phyloP scores from a whole-genome alignment of 1,140 invertebrate genomes.

The Danaus plexippus region DNA sequence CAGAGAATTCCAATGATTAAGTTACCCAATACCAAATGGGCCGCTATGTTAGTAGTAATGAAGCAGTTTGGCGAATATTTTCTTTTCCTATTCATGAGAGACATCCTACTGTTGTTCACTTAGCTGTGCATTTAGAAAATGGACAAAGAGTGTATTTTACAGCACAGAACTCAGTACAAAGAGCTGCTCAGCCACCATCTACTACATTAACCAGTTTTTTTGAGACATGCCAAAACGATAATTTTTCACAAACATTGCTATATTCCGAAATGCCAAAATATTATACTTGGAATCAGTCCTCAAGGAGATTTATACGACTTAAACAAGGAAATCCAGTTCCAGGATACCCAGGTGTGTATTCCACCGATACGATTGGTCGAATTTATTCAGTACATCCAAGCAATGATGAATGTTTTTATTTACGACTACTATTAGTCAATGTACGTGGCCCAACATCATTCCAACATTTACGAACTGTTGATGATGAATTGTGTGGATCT shows the following conservation, averaged over 20 bases:
- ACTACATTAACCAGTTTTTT: slow-evolving; percentile 23
- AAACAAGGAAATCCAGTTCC: slow-evolving; percentile 36
- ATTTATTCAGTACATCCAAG: slow-evolving; percentile 49
- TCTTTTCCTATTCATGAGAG: slow-evolving; percentile 22
- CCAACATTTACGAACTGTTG: slow-evolving; percentile 55
- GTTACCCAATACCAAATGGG: slow-evolving; percentile 5
- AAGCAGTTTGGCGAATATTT: slow-evolving; percentile 19
- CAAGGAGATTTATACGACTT: slow-evolving; percentile 30
- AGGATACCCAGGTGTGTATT: slow-evolving; percentile 26
- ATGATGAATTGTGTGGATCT: slow-evolving; percentile 46
- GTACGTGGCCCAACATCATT: slow-evolving; percentile 68
- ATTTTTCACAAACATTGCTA: slow-evolving; percentile 20
- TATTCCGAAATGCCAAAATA: slow-evolving; percentile 24
- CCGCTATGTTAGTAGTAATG: background rate
- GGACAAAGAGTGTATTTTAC: slow-evolving; percentile 18
- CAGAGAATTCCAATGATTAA: slow-evolving; percentile 12
- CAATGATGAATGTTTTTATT: slow-evolving; percentile 47
- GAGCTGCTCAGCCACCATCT: slow-evolving; percentile 10
- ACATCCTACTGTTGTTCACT: slow-evolving; percentile 17
- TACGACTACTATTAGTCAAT: slow-evolving; percentile 53
- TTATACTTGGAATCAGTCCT: slow-evolving; percentile 22
- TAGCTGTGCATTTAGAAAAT: slow-evolving; percentile 5
- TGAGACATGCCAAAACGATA: slow-evolving; percentile 16
- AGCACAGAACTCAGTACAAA: slow-evolving; percentile 8
- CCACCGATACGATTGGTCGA: slow-evolving; percentile 34